Evolutionary conservation across 2,888 invertebrate genomes (phyloP).

Genomic region (Drosophila tanythrix): DNA sequence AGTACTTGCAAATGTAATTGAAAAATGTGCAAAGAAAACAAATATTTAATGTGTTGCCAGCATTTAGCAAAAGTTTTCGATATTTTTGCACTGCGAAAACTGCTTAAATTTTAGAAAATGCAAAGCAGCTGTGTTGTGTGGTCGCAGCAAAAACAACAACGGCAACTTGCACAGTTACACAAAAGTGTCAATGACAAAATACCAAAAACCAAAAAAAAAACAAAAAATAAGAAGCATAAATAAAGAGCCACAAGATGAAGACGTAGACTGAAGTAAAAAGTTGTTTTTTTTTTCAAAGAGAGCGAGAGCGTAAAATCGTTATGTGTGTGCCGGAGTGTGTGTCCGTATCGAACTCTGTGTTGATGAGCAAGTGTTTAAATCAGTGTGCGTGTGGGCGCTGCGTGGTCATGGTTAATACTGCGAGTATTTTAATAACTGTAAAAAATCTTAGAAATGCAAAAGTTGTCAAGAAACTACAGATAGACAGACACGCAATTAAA

Average conservation of each 20-base stretch:
- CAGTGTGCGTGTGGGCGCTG: constrained; percentile 47
- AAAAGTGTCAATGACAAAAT: constrained; percentile 58
- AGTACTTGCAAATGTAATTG: constrained; percentile 44
- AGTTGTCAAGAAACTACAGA: constrained; percentile 51
- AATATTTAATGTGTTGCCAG: constrained; percentile 46
- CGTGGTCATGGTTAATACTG: constrained; percentile 64
- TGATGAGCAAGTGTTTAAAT: constrained; percentile 31
- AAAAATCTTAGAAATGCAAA: constrained; percentile 68
- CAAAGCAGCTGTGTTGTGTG: constrained; percentile 53
- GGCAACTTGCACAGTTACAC: constrained; percentile 32
- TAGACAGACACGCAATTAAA: constrained; percentile 57
- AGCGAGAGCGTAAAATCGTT: constrained; percentile 59
- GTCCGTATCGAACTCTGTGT: constrained; percentile 41
- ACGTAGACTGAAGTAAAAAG: constrained; percentile 53
- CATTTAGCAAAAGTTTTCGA: constrained; percentile 4
- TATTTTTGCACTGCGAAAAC: constrained; percentile 25
- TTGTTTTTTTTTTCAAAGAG: constrained; percentile 45
- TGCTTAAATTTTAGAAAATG: constrained; percentile 29
- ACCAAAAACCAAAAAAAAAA: constrained; percentile 10
- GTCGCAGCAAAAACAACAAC: constrained; percentile 23
- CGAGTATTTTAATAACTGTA: constrained; percentile 59
- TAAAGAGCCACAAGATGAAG: constrained; percentile 57
- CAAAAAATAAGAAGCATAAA: constrained; percentile 57
- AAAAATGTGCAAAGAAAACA: constrained; percentile 20
- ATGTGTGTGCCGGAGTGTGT: constrained; percentile 25